A percentile compares a stretch with the other conserved stretches of the same genome.
Evolutionary conservation across 2,888 invertebrate species (phyloP).

Genomic region (Labia minor): DNA sequence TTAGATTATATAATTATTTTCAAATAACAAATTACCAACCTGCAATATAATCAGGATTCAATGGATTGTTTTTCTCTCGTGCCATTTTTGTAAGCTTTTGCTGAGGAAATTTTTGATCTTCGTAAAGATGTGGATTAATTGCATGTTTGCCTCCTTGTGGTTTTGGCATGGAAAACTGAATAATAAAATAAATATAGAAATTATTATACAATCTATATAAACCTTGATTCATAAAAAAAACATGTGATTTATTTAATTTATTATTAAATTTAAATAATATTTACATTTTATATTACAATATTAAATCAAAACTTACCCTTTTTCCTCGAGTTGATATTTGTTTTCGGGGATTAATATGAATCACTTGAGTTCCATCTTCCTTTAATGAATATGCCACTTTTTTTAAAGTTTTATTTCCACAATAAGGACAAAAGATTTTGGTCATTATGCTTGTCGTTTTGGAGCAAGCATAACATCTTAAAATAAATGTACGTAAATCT

Average conservation of each 20-base stretch:
- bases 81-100: constrained; percentile 68
- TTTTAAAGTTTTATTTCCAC: constrained; percentile 89
- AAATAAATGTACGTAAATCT: constrained; percentile 81
- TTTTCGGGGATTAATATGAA: constrained; percentile 70
- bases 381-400: constrained; percentile 82
- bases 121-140: constrained; percentile 76
- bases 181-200: no score
- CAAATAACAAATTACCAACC: constrained; percentile 35
- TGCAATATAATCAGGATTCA: constrained; percentile 76
- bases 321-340: constrained; percentile 72
- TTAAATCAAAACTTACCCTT: constrained; percentile 58
- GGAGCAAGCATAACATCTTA: constrained; percentile 88
- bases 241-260: no score
- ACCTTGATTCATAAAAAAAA: no score
- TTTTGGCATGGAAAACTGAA: constrained; percentile 56
- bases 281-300: no score
- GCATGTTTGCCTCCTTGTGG: constrained; percentile 90
- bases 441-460: constrained; percentile 86
- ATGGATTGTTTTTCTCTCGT: constrained; percentile 64
- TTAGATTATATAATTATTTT: background rate
- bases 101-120: constrained; percentile 77
- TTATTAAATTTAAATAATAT: no score
- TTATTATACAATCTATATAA: no score
- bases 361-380: constrained; percentile 73
- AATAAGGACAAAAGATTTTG: constrained; percentile 87